Base-by-base conservation (phyloP, 2,797 vertebrate species). In the Graptemys geographica region DNA sequence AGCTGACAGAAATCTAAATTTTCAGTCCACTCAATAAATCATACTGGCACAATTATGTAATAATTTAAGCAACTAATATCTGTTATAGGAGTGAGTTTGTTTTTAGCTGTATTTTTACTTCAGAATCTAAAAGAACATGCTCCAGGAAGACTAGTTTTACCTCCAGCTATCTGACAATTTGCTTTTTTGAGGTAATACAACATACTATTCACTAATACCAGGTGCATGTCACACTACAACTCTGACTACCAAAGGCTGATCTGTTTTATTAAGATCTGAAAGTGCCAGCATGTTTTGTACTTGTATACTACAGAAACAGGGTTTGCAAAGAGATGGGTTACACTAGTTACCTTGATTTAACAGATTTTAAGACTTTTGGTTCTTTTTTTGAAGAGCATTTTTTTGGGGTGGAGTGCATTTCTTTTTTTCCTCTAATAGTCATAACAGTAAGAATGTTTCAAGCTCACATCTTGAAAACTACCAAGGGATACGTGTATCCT, bases 401-500 rank as follows among this genome's bases (percentile, higher is more conserved):
- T 69, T 72, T 51, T n/a, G 89, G 81, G 83, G 4, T 49, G 74
- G 8, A 31, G 47, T 78, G 15, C 44, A 76, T 13, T 44, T 28
- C 11, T 7, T 15, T 69, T 81, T 84, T 62, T 59, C 78, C 79
- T 65, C 47, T 44, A 7, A 2, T 3, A 90, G 47, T 31, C 69
- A 27, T 76, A 0, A 0, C 31, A 82, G 37, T 85, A 90, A 47
- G 94, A 94, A 94, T 93, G 41, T 41, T 41, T 41, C 74, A 92
- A 94, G 62, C 3, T 85, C 91, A 94, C 79, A 89, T 49, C 92
- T 92, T 89, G 91, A 90, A 86, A 94, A 83, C 62, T 94, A 94
- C 93, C 95, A 89, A 92, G 92, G 62, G 56, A 56, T 5, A 27
- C 44, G 84, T 6, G 84, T 37, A 96, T 94, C 96, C 96, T 96